Evolutionary conservation across 2,888 invertebrate species (phyloP).

Genomic region (Drosophila affinis): DNA sequence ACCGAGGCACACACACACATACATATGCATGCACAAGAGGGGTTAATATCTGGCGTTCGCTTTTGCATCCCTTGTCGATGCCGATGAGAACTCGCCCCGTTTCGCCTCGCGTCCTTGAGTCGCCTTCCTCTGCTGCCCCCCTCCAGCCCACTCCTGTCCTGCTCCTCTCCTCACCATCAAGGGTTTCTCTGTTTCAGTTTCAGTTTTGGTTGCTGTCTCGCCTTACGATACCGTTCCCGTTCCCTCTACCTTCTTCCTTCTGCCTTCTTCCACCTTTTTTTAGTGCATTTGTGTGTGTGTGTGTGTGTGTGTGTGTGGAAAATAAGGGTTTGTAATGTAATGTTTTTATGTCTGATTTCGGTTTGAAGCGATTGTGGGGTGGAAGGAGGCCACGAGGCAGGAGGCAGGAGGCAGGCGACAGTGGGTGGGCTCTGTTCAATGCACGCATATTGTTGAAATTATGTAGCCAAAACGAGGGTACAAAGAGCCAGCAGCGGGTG

Average conservation of each 20-base stretch:
- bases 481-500: conserved; percentile 5
- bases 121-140: conserved; percentile 28
- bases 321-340: conserved; percentile 82
- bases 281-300: conserved; percentile 29
- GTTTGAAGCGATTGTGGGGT: conserved; percentile 43
- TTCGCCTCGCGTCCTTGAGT: conserved; percentile 66
- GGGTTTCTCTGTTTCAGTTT: conserved; percentile 50
- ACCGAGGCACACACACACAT: conserved; percentile 17
- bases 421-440: conserved; percentile 49
- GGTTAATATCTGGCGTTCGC: conserved; percentile 74
- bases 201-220: conserved; percentile 71
- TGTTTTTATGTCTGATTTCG: conserved; percentile 81
- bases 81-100: conserved; percentile 52
- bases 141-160: no score
- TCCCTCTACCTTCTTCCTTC: conserved; percentile 24
- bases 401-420: conserved; percentile 1
- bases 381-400: conserved; percentile 24
- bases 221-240: conserved; percentile 38
- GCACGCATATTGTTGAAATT: conserved; percentile 82
- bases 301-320: conserved; percentile 35
- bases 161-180: not conserved
- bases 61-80: conserved; percentile 76
- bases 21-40: conserved; percentile 49
- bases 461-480: conserved; percentile 66
- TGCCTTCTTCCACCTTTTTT: conserved; percentile 31